A percentile compares a stretch with the other conserved stretches of the same genome.
These are phyloP conservation scores for Borostomias antarcticus DNA, from an alignment of 2,797 vertebrate genomes.

Conservation along the genomic window DNA sequence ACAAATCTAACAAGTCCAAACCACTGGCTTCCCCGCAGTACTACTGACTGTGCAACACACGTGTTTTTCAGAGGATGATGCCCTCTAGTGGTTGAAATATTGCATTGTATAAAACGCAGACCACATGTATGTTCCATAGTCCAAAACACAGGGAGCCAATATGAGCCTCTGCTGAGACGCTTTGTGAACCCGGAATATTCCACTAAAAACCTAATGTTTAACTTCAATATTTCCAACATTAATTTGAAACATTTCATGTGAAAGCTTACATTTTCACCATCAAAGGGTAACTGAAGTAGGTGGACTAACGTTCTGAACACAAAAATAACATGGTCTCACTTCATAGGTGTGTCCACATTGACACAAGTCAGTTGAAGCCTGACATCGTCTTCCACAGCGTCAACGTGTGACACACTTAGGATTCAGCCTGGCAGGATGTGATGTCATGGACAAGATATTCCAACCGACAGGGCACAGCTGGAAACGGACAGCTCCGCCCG, in stretches of 20 bases:
- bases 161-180: too few species aligned
- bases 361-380: neutral
- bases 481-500: neutral
- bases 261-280: neutral
- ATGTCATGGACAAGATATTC: conserved; percentile 6
- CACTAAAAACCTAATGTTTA: neutral
- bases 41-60: neutral
- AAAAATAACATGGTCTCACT: neutral
- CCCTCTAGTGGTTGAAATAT: conserved; percentile 27
- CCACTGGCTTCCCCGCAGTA: neutral
- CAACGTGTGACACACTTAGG: neutral
- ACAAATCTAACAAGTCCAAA: neutral
- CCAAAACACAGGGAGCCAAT: neutral
- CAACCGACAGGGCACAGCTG: neutral
- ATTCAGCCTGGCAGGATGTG: conserved; percentile 12
- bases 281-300: neutral
- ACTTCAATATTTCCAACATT: neutral
- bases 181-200: neutral
- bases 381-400: too few species aligned
- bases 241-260: neutral
- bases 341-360: too few species aligned
- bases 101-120: neutral
- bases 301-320: neutral
- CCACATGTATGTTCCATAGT: neutral
- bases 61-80: neutral